phyloP scores from a whole-genome alignment of 64 coral and sea anemone species.

The Pocillopora damicornis region DNA sequence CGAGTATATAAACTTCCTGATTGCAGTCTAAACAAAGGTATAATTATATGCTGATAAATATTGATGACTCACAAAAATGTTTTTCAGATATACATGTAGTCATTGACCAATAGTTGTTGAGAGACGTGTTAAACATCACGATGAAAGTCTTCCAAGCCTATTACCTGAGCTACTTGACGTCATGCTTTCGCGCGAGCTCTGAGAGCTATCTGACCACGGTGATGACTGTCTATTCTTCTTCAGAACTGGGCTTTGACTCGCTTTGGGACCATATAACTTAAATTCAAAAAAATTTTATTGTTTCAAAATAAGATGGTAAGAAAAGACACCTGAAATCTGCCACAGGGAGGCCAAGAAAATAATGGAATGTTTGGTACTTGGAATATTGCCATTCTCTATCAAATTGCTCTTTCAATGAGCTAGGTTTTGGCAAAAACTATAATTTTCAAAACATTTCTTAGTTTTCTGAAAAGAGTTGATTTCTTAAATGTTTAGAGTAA shows the following conservation, averaged over 20 bases:
- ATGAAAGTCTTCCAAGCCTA: neutral
- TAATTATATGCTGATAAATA: too few relatives aligned
- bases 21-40: too few relatives aligned
- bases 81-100: neutral
- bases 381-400: too few relatives aligned
- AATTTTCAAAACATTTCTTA: too few relatives aligned
- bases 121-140: neutral
- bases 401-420: too few relatives aligned
- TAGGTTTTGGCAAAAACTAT: too few relatives aligned
- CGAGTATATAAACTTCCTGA: too few relatives aligned
- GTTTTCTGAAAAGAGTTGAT: too few relatives aligned
- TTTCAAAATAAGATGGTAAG: neutral
- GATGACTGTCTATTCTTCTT: slow-evolving; percentile 23
- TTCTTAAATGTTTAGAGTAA: too few relatives aligned
- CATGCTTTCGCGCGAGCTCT: slow-evolving; percentile 28
- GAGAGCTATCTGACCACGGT: slow-evolving; percentile 28
- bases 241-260: slow-evolving; percentile 29
- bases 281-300: neutral
- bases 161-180: slow-evolving; percentile 16
- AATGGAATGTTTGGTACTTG: too few relatives aligned
- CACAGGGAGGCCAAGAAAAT: neutral
- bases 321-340: neutral
- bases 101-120: neutral
- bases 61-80: neutral
- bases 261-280: slow-evolving; percentile 4